Evolutionary conservation across 1,140 invertebrate species (phyloP), one percentile per base, ranked within the genome.

Genomic region (Rhagoletis pomonella): DNA sequence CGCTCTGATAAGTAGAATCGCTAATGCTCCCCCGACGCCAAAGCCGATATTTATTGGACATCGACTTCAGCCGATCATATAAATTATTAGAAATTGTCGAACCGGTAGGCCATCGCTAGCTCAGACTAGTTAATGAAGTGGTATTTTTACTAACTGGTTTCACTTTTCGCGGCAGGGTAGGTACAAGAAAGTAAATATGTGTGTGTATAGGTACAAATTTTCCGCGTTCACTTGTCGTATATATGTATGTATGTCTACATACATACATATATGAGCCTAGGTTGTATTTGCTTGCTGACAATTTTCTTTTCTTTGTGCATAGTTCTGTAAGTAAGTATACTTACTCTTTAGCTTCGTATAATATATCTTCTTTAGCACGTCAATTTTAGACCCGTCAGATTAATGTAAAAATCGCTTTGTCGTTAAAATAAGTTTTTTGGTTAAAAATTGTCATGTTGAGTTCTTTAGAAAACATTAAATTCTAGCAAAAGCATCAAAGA

Each of bases 341-440:
- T 5, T 65, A 29, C 64, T 65, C 4, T 65, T 14, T 62, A 65
- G 5, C 5, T 65, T 65, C 29, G 4, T 55, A 12, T 9, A 1
- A 12, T 65, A 29, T 9, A 65, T 73, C 42, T 73, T 47, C 42
- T 73, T 47, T 73, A n/a, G 3, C 3, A 42, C 42, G 12, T 73
- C 42, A 73, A 73, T 73, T 73, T 73, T 73, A 73, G 67, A 73
- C 39, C 12, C 10, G 67, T 73, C 42, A 73, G 39, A 73, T 73
- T 73, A 44, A 14, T 17, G 67, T 73, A 73, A 44, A 69, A 73
- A 73, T 73, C 67, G 44, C 67, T 73, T 73, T 73, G 67, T 73
- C 67, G 39, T 47, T 42, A 44, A 47, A 73, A 73, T 73, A 2
- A 17, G 6, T 44, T 69, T 47, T 73, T 65, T 73, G 10, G 1